Evolutionary conservation across 2,888 invertebrate genomes (phyloP), one percentile per base, ranked within the genome.

Genomic region (Globia sparganii): DNA sequence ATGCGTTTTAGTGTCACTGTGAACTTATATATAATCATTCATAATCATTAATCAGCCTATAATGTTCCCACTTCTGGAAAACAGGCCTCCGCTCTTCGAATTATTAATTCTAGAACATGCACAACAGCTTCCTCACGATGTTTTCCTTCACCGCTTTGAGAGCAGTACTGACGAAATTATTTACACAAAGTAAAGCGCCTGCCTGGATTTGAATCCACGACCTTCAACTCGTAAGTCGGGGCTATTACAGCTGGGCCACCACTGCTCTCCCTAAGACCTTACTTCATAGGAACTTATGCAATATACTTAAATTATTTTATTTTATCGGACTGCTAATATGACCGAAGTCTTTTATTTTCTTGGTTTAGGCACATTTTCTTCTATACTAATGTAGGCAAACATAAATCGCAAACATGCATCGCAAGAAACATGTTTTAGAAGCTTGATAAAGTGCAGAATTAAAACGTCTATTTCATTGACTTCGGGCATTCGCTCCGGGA

Each of bases 401-500:
- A 40, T 46, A 58, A 58, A 21, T 31, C 58, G 0, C 15, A n/a
- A n/a, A n/a, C n/a, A 46, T 4, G 4, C 56, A 46, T 56, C 21
- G 13, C 72, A 64, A 21, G 56, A 71, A 71, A 80, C 15, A 49
- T 64, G 43, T 58, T 46, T 43, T 49, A 43, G 18, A 53, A 46
- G n/a, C 59, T 61, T 46, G 59, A 56, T 40, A 64, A 28, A 74
- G 34, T 81, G 15, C 40, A 65, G 31, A 49, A 59, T 37, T 56
- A 49, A 80, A 53, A 46, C n/a, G 31, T 76, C 11, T 25, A 46
- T 71, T 58, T n/a, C 71, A 77, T 82, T 69, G 64, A 78, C 40
- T 65, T 40, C 56, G 79, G 69, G 40, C 68, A 78, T 72, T 81
- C 37, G 59, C 70, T 74, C 37, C 65, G 68, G 71, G 64, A 84